These are phyloP conservation scores for Nysson spinosus DNA, from an alignment of 2,888 invertebrate species.

Conservation along the genomic window DNA sequence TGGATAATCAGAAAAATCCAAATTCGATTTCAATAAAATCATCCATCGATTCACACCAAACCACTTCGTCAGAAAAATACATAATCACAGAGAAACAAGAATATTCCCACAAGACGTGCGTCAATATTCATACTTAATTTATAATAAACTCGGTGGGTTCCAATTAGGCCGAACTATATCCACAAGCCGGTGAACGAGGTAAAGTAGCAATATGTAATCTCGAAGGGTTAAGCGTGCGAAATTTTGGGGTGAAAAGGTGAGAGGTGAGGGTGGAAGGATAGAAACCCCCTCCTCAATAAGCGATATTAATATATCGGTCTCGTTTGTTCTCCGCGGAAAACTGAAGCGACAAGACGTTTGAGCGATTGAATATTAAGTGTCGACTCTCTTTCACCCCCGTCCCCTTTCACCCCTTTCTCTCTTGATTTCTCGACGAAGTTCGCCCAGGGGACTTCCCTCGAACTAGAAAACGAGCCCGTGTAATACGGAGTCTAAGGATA, in stretches of 20 bases:
- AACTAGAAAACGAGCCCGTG: conserved; percentile 51
- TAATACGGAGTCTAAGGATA: conserved; percentile 11
- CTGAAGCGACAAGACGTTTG: conserved; percentile 43
- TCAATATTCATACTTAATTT: too few species aligned
- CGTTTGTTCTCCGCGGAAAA: conserved; percentile 53
- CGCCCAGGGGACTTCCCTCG: conserved; percentile 52
- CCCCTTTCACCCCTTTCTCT: conserved; percentile 1
- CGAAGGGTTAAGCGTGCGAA: too few species aligned
- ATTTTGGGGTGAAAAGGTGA: not conserved
- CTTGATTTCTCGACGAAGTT: conserved; percentile 44
- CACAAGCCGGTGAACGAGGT: too few species aligned
- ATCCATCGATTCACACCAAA: too few species aligned
- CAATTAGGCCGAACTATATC: too few species aligned
- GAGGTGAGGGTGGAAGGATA: not conserved
- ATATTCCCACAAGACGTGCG: too few species aligned
- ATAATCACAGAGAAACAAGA: too few species aligned
- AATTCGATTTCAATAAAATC: too few species aligned
- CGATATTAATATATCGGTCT: conserved; percentile 63
- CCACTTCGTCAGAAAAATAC: too few species aligned
- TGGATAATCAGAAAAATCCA: too few species aligned
- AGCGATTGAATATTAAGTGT: conserved; percentile 70
- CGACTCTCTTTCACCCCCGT: conserved; percentile 6
- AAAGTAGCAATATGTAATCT: too few species aligned
- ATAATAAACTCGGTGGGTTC: too few species aligned
- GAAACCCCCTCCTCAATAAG: conserved; percentile 5